Evolutionary conservation across 2,797 vertebrate species (phyloP).

Genomic region (Poeciliopsis turneri): DNA sequence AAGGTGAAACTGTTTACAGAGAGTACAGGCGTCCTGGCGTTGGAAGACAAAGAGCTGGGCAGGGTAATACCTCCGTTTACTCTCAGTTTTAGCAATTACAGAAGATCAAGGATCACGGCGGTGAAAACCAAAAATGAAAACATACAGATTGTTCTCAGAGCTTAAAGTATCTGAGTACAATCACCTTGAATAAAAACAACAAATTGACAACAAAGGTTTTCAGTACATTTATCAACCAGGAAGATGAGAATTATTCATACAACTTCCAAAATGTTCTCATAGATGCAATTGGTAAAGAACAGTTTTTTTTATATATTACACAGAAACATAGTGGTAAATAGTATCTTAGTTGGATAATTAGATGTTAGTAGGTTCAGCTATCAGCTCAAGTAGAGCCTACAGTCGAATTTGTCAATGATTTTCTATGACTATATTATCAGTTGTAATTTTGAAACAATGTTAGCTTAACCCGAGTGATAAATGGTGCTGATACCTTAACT

Average conservation of each 20-base stretch:
- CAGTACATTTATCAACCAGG: not conserved
- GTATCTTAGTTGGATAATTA: not conserved
- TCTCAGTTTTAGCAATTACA: conserved; percentile 4
- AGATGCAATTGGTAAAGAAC: not conserved
- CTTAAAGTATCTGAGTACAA: not conserved
- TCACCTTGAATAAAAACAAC: not conserved
- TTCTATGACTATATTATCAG: not conserved
- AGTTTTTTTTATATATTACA: not conserved
- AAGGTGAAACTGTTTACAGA: conserved; percentile 99
- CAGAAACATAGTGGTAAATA: not conserved
- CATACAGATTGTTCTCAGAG: not conserved
- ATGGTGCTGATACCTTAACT: not conserved
- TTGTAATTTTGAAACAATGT: not conserved
- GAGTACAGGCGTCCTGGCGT: conserved; percentile 96
- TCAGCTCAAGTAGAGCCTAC: not conserved
- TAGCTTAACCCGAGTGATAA: not conserved
- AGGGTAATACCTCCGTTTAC: conserved; percentile 81
- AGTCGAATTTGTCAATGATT: not conserved
- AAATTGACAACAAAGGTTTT: not conserved
- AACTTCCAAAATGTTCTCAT: not conserved
- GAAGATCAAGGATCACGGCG: not conserved
- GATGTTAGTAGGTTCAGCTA: not conserved
- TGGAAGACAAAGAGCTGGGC: conserved; percentile 99
- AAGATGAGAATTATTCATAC: not conserved
- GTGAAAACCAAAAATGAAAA: not conserved